Evolutionary conservation across 2,113 vertebrate species (phyloP), one percentile per base, ranked within the genome.

Genomic region (Seriola quinqueradiata): DNA sequence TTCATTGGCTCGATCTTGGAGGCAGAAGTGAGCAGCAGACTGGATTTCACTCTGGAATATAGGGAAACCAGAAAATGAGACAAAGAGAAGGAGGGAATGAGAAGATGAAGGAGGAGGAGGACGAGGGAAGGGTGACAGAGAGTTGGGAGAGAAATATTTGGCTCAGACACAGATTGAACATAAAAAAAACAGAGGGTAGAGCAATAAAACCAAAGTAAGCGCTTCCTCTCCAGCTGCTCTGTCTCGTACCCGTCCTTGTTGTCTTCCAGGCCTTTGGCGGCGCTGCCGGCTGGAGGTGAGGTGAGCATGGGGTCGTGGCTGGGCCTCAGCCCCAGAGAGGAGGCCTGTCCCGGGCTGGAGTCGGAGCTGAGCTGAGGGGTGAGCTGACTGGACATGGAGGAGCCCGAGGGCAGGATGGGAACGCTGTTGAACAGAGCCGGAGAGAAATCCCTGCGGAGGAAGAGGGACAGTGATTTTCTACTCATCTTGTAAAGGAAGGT

Each of bases 1-100:
- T 98, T 99, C 98, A 99, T 99, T 0, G 98, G 98, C 70, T 99
- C 98, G 0, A 99, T 99, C 94, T 98, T 98, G 84, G 97, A 95
- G 57, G 97, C 96, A 28, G 97, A 95, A 0, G 96, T 96, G 84
- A 99, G 89, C 65, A 97, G 94, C 23, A 97, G 95, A 70, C 92
- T 93, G 25, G 96, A 90, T 0, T 95, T 96, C 25, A 95, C 79
- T 5, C 96, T 95, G 81, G 79, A 87, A 74, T 28, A 54, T 0
- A 14, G n/a, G 10, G 8, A 63, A 44, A 80, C 0, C 75, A 79
- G 0, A 36, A 42, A 17, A 44, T 13, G 16, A 60, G 16, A 13
- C 23, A 16, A 90, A 94, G 13, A 25, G 3, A 2, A 25, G 4
- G 21, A 3, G 5, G 2, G 38, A 2, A 23, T 4, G n/a, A 25